phyloP scores from a whole-genome alignment of 1,140 invertebrate species.

The Apocrypta bakeri region DNA sequence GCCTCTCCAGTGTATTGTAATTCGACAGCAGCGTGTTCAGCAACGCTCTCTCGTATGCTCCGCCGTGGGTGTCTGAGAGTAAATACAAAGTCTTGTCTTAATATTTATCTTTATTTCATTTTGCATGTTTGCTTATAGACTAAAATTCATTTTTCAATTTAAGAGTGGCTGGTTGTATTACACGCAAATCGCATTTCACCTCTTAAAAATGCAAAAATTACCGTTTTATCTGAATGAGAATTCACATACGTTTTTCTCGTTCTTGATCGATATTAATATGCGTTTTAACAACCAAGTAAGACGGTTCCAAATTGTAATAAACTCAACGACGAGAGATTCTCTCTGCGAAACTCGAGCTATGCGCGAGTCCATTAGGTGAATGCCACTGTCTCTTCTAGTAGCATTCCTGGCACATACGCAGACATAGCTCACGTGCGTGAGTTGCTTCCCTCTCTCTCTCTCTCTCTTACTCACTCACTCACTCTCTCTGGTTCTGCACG shows the following conservation, averaged over 20 bases:
- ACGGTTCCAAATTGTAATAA: background rate
- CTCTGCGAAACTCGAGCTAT: background rate
- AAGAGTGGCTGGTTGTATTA: too few relatives aligned
- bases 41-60: slow-evolving; percentile 91
- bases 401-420: background rate
- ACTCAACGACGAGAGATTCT: background rate
- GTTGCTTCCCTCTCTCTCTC: background rate
- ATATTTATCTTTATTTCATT: too few relatives aligned
- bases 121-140: too few relatives aligned
- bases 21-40: slow-evolving; percentile 91
- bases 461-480: background rate
- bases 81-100: slow-evolving; percentile 51
- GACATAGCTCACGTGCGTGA: background rate
- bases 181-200: too few relatives aligned
- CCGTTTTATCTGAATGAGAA: too few relatives aligned
- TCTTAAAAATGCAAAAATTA: too few relatives aligned
- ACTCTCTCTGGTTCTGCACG: background rate
- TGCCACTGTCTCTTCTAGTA: background rate
- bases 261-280: background rate
- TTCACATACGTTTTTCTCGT: too few relatives aligned
- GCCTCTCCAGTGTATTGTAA: slow-evolving; percentile 97
- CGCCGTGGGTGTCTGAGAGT: slow-evolving; percentile 83
- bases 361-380: background rate
- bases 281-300: background rate
- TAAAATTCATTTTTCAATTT: too few relatives aligned